Percentiles rank a stretch among this genome's conserved stretches.
phyloP scores from a whole-genome alignment of 1,140 invertebrate genomes.

The Leptinotarsa undecemlineata region DNA sequence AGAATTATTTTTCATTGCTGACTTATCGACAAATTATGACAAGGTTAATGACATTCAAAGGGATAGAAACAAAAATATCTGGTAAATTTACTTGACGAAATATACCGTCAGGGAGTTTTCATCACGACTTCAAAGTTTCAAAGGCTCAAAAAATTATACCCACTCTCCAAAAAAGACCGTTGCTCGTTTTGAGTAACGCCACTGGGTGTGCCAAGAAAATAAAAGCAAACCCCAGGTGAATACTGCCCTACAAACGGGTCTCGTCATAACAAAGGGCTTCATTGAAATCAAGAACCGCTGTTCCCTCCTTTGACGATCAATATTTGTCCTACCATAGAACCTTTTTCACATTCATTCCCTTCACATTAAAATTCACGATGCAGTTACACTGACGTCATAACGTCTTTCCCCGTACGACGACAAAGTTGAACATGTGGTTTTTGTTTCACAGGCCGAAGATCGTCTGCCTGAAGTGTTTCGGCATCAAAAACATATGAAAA shows the following conservation, averaged over 20 bases:
- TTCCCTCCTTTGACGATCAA: not conserved
- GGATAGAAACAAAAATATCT: too few relatives aligned
- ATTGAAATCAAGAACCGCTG: not conserved
- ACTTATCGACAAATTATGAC: too few relatives aligned
- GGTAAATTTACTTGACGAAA: too few relatives aligned
- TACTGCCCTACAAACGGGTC: not conserved
- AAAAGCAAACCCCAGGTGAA: conserved; percentile 1
- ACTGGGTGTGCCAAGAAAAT: not conserved
- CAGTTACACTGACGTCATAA: not conserved
- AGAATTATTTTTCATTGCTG: too few relatives aligned
- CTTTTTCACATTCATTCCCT: not conserved
- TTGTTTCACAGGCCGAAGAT: not conserved
- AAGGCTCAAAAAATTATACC: too few relatives aligned
- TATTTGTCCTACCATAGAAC: not conserved
- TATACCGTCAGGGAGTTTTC: too few relatives aligned
- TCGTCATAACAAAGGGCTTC: not conserved
- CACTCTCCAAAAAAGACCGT: too few relatives aligned
- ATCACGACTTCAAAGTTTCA: too few relatives aligned
- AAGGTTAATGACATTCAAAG: too few relatives aligned
- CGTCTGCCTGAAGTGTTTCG: not conserved
- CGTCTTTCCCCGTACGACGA: not conserved
- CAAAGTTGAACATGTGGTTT: not conserved
- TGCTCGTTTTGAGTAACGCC: not conserved
- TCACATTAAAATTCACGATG: not conserved
- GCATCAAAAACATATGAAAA: conserved; percentile 1